Evolutionary conservation across 1,140 invertebrate genomes (phyloP).

Genomic region (Ericerus pela): DNA sequence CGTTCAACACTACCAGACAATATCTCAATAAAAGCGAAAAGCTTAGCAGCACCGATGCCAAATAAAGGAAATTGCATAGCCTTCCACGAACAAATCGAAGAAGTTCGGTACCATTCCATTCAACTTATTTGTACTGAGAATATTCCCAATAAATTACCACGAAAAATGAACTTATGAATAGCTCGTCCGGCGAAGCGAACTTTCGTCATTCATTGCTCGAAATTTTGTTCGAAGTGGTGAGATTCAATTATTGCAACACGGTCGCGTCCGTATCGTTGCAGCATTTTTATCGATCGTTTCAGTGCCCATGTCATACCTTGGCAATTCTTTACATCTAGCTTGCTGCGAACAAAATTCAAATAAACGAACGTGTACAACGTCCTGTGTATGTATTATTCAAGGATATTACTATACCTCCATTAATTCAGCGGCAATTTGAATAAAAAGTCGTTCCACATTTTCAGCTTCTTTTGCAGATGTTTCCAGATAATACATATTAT

Average conservation of each 20-base stretch:
- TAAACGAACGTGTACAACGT: background rate
- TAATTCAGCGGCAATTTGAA: slow-evolving; percentile 84
- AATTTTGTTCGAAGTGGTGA: background rate
- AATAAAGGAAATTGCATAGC: too few species aligned
- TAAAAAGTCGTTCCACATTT: slow-evolving; percentile 91
- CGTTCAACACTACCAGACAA: too few species aligned
- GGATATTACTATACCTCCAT: slow-evolving; percentile 49
- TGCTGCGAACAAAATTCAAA: background rate
- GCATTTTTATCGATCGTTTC: background rate
- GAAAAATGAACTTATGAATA: too few species aligned
- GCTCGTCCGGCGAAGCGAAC: too few species aligned
- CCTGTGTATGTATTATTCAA: background rate
- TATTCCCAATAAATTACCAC: too few species aligned
- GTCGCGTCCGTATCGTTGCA: background rate
- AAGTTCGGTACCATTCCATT: too few species aligned
- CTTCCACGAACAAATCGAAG: too few species aligned
- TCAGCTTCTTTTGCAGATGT: slow-evolving; percentile 96
- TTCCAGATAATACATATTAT: slow-evolving; percentile 96
- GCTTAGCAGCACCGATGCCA: too few species aligned
- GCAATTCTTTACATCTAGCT: slow-evolving; percentile 4
- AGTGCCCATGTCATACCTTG: background rate
- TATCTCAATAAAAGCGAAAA: too few species aligned
- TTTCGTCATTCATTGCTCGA: too few species aligned
- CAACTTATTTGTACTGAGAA: too few species aligned
- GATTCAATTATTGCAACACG: slow-evolving; percentile 2